Percentiles rank a stretch among this genome's conserved stretches.
Evolutionary conservation across 2,113 vertebrate species (phyloP).

Genomic region (Rhea pennata): DNA sequence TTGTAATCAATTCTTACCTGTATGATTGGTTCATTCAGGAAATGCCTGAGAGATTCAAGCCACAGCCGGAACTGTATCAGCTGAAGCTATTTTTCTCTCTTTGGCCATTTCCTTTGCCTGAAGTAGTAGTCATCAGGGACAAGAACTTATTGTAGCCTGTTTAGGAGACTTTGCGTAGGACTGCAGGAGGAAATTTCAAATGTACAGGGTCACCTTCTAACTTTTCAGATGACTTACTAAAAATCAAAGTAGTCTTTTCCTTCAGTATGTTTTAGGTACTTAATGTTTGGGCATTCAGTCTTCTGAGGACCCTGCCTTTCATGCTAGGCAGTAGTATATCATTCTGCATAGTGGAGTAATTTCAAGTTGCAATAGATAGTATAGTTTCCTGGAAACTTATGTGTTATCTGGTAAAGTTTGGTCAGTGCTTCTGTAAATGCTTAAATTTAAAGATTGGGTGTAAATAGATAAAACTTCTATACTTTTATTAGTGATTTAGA

Average conservation of each 20-base stretch:
- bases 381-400: not conserved
- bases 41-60: conserved; percentile 9
- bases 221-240: conserved; percentile 6
- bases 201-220: not conserved
- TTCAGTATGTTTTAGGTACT: not conserved
- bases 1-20: conserved; percentile 30
- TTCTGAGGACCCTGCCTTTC: not conserved
- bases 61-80: not conserved
- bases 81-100: conserved; percentile 32
- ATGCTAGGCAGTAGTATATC: not conserved
- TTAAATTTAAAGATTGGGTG: not conserved
- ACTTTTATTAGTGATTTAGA: not conserved
- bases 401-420: too few relatives aligned
- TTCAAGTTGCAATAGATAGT: not conserved
- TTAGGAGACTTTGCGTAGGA: not conserved
- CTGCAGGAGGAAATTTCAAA: not conserved
- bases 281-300: not conserved
- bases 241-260: not conserved
- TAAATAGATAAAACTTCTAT: not conserved
- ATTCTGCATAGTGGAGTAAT: not conserved
- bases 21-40: conserved; percentile 41
- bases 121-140: not conserved
- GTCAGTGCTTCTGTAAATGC: too few relatives aligned
- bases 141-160: not conserved
- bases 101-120: conserved; percentile 19